phyloP scores from a whole-genome alignment of 2,888 invertebrate genomes.

The Rotaria sp. region DNA sequence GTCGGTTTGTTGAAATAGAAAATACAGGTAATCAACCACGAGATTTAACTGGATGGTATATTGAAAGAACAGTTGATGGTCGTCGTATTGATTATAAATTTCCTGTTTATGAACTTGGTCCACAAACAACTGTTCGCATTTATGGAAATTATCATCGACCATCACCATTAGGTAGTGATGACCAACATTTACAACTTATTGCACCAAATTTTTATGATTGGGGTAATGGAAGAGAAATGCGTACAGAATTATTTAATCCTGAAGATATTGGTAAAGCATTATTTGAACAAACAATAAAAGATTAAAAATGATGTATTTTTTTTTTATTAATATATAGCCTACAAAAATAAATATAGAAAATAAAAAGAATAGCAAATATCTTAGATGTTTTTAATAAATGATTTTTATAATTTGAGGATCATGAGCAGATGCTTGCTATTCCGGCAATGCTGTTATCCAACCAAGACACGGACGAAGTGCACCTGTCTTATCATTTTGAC shows the following conservation, averaged over 20 bases:
- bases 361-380: no score
- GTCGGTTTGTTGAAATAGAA: slow-evolving; percentile 29
- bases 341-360: neutral
- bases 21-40: slow-evolving; percentile 25
- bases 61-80: neutral
- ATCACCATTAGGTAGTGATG: neutral
- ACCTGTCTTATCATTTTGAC: neutral
- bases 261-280: slow-evolving; percentile 15
- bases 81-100: neutral
- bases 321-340: neutral
- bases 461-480: neutral
- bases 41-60: slow-evolving; percentile 26
- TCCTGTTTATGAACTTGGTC: slow-evolving; percentile 25
- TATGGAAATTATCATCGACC: slow-evolving; percentile 23
- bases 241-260: neutral
- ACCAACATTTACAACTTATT: neutral
- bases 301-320: neutral
- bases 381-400: no score
- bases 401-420: no score
- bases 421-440: neutral
- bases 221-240: slow-evolving; percentile 14
- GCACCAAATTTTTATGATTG: slow-evolving; percentile 22
- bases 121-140: neutral
- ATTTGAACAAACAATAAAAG: slow-evolving; percentile 27
- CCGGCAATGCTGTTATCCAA: neutral